Conservation (phyloP, 92 coral and sea anemone genomes). For the Heteractis magnifica region DNA sequence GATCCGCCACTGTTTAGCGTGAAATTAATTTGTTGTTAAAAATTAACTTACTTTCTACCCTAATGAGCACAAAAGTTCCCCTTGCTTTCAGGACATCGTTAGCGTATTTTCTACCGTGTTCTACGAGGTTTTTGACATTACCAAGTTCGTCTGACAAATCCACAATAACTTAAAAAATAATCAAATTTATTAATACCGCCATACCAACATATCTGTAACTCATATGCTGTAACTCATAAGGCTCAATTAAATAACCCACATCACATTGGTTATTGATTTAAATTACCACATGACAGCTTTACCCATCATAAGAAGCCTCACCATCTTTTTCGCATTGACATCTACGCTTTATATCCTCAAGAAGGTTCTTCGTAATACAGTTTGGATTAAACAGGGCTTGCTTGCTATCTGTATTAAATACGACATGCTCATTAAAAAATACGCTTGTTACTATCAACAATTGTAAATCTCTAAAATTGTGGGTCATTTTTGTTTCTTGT, state of each 20-base stretch:
- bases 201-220: background rate
- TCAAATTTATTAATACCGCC: background rate
- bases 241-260: background rate
- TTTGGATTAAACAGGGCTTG: slow-evolving; percentile 91
- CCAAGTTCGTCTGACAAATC: slow-evolving; percentile 95
- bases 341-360: slow-evolving; percentile 88
- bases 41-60: slow-evolving; percentile 85
- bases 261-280: background rate
- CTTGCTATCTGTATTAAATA: slow-evolving; percentile 61
- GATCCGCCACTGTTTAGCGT: background rate
- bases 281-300: background rate
- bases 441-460: slow-evolving; percentile 17
- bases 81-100: slow-evolving; percentile 81
- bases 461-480: background rate
- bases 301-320: slow-evolving; percentile 2
- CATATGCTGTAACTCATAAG: too few relatives aligned
- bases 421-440: background rate
- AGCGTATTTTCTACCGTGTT: slow-evolving; percentile 73
- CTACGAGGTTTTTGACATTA: slow-evolving; percentile 80
- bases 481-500: background rate
- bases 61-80: slow-evolving; percentile 79
- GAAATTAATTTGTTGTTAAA: background rate
- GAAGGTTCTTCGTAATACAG: slow-evolving; percentile 74
- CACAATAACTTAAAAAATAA: slow-evolving; percentile 59
- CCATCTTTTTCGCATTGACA: slow-evolving; percentile 81